phyloP scores from a whole-genome alignment of 2,797 vertebrate genomes.

The Xiphophorus birchmanni region DNA sequence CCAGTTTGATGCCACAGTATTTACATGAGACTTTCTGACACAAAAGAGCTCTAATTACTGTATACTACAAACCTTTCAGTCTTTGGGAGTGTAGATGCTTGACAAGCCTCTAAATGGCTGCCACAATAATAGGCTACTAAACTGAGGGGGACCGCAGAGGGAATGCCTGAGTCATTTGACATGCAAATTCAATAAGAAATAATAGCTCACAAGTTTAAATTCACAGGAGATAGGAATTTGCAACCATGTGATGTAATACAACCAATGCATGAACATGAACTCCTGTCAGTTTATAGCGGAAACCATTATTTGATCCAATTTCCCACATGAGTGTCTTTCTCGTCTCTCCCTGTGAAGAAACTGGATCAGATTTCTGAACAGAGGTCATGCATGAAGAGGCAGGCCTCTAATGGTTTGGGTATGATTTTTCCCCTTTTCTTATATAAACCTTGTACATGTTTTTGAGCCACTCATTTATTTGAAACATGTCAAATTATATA shows the following conservation, averaged over 20 bases:
- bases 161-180: conserved; percentile 62
- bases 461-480: not conserved
- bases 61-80: conserved; percentile 34
- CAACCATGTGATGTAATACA: conserved; percentile 63
- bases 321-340: conserved; percentile 57
- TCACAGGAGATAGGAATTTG: conserved; percentile 61
- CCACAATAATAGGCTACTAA: conserved; percentile 64
- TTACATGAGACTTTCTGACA: conserved; percentile 22
- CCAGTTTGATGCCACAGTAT: conserved; percentile 4
- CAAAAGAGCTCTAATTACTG: conserved; percentile 32
- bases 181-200: conserved; percentile 76
- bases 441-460: not conserved
- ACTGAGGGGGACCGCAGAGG: conserved; percentile 20
- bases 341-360: conserved; percentile 42
- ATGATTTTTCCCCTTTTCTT: not conserved
- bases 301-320: conserved; percentile 68
- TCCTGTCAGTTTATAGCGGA: conserved; percentile 56
- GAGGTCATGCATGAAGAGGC: not conserved
- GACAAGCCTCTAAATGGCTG: conserved; percentile 60
- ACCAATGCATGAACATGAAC: conserved; percentile 61
- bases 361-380: conserved; percentile 43
- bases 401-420: not conserved
- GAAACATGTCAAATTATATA: not conserved
- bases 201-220: conserved; percentile 61
- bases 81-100: conserved; percentile 37